Percentiles rank a stretch among this genome's conserved stretches.
phyloP scores from a whole-genome alignment of 2,797 vertebrate species.

The Melanotaenia maccullochi region DNA sequence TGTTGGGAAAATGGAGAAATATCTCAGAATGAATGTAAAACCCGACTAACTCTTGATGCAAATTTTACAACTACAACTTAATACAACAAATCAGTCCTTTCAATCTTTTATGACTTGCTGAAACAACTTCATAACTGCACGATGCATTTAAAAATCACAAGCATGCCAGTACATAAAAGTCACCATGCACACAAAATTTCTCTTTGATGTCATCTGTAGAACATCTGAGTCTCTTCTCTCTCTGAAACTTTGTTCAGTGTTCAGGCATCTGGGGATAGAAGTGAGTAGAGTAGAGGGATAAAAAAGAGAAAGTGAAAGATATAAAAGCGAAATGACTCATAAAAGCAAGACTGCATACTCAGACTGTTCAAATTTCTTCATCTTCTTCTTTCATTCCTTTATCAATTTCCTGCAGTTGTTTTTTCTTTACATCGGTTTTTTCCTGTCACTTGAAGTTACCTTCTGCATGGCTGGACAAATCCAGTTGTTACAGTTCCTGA shows the following conservation, averaged over 20 bases:
- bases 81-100: slow-evolving; percentile 6
- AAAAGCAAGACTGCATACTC: slow-evolving; percentile 29
- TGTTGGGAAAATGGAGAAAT: no score
- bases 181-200: slow-evolving; percentile 8
- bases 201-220: slow-evolving; percentile 71
- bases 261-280: slow-evolving; percentile 43
- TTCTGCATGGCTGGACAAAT: slow-evolving; percentile 18
- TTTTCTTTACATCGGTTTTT: slow-evolving; percentile 57
- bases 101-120: neutral
- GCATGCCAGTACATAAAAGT: neutral
- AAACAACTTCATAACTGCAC: slow-evolving; percentile 17
- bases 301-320: slow-evolving; percentile 16
- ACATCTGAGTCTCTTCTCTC: slow-evolving; percentile 55
- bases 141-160: neutral
- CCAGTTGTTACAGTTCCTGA: neutral
- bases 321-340: slow-evolving; percentile 4
- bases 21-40: neutral
- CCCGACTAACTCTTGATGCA: slow-evolving; percentile 19
- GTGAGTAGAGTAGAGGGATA: slow-evolving; percentile 1
- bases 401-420: slow-evolving; percentile 1
- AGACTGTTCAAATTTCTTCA: slow-evolving; percentile 31
- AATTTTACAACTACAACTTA: slow-evolving; percentile 4
- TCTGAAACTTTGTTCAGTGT: slow-evolving; percentile 20
- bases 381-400: slow-evolving; percentile 23
- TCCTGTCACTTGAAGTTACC: slow-evolving; percentile 16